Evolutionary conservation across 2,113 vertebrate species (phyloP).

Genomic region (Aldabrachelys gigantea): DNA sequence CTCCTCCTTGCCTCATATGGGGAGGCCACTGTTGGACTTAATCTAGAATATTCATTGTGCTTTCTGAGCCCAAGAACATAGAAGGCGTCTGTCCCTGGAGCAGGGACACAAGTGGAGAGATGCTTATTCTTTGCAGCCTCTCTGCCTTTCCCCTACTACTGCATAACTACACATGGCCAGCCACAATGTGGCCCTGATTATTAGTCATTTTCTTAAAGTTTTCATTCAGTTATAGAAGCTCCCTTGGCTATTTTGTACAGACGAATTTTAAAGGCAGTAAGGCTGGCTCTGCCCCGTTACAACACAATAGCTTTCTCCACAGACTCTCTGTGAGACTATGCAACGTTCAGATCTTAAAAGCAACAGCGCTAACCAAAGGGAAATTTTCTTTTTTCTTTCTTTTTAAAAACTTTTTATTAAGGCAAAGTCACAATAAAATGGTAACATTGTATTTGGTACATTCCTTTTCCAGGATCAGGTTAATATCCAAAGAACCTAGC

Average conservation of each 20-base stretch:
- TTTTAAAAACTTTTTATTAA: neutral
- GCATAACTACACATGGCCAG: neutral
- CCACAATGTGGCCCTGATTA: neutral
- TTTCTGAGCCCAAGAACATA: neutral
- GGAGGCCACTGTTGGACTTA: neutral
- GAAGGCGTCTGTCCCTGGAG: neutral
- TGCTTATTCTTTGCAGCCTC: neutral
- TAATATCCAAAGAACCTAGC: neutral
- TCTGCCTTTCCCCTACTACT: neutral
- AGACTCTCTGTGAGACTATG: neutral
- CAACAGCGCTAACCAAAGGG: constrained; percentile 21
- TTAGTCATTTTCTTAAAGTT: neutral
- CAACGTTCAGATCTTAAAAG: constrained; percentile 27
- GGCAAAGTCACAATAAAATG: neutral
- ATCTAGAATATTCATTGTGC: neutral
- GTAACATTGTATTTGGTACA: neutral
- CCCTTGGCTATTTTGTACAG: neutral
- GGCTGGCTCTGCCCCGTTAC: neutral
- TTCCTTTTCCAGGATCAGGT: neutral
- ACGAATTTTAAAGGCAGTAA: neutral
- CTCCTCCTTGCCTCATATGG: neutral
- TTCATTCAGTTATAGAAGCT: neutral
- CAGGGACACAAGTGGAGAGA: neutral
- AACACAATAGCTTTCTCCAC: neutral
- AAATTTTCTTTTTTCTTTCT: constrained; percentile 34